Conservation (phyloP, 2,888 invertebrate species). For the Cephus runcator region DNA sequence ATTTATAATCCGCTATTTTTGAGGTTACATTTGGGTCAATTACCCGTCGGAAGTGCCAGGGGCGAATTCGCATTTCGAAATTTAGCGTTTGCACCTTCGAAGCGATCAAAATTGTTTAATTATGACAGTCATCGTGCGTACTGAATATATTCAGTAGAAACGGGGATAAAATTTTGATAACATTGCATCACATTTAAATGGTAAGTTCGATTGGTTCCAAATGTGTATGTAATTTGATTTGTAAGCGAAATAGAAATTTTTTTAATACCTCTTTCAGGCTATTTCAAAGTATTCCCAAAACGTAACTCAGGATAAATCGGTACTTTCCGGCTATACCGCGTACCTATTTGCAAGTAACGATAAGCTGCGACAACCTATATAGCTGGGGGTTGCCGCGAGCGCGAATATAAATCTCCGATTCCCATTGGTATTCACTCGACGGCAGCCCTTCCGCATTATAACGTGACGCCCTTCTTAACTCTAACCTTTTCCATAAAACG, state of each 20-base stretch:
- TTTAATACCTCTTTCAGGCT: not conserved
- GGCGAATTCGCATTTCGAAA: not conserved
- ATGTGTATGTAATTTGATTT: not conserved
- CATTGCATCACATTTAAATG: not conserved
- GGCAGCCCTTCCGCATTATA: not conserved
- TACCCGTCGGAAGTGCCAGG: conserved; percentile 26
- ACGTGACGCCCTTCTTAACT: not conserved
- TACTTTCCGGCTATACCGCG: not conserved
- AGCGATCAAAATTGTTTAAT: not conserved
- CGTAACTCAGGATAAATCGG: not conserved
- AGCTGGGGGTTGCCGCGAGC: not conserved
- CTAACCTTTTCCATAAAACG: not conserved
- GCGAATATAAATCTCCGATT: not conserved
- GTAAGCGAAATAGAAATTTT: not conserved
- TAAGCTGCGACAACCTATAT: not conserved
- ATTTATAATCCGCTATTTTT: conserved; percentile 50
- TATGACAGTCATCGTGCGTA: too few relatives aligned
- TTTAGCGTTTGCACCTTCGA: not conserved
- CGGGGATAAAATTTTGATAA: not conserved
- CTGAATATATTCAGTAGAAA: not conserved
- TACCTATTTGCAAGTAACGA: not conserved
- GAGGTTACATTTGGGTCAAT: conserved; percentile 50
- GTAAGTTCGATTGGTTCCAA: not conserved
- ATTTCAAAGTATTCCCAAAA: not conserved
- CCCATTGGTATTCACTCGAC: not conserved